Evolutionary conservation across 2,888 invertebrate genomes (phyloP), one percentile per base, ranked within the genome.

Genomic region (Acronicta leporina): DNA sequence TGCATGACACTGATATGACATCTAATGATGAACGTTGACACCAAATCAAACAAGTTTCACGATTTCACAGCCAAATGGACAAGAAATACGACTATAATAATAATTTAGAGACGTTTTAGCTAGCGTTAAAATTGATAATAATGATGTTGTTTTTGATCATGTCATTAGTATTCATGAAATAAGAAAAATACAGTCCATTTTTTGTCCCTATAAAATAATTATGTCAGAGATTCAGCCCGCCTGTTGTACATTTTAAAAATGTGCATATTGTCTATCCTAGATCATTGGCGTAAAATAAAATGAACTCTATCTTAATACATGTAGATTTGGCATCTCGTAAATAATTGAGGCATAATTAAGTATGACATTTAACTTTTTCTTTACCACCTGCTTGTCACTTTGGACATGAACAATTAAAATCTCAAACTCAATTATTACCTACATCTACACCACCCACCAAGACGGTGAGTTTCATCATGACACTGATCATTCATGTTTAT

Each of bases 31-130:
- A 69, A 68, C 61, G 78, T 76, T 79, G 77, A 81, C 81, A 80
- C 75, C 77, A 68, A 78, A 74, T 69, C 80, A 77, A 80, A 84
- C 84, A 80, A 80, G 73, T 20, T 20, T 74, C 69, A 82, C 82
- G 77, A 82, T 81, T 80, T 82, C 79, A 81, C 74, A 58, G 68
- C 64, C 63, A 63, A 73, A 63, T 62, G 44, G 38, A 47, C 61
- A 50, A 69, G 47, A 73, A 45, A 79, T 74, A 71, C 64, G 43
- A 63, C 68, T 64, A 63, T 41, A 42, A 57, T 42, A 68, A 73
- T 59, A 53, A 77, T 75, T 72, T 35, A 8, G 55, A 49, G 20
- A 20, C 20, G 20, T 20, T n/a, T 25, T 44, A 58, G 49, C 30
- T 47, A 65, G 52, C 50, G 63, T 62, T 47, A 30, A 46, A 63